A percentile compares a stretch with the other conserved stretches of the same genome.
Conservation (phyloP, 2,888 invertebrate genomes). For the Microctonus hyperodae region DNA sequence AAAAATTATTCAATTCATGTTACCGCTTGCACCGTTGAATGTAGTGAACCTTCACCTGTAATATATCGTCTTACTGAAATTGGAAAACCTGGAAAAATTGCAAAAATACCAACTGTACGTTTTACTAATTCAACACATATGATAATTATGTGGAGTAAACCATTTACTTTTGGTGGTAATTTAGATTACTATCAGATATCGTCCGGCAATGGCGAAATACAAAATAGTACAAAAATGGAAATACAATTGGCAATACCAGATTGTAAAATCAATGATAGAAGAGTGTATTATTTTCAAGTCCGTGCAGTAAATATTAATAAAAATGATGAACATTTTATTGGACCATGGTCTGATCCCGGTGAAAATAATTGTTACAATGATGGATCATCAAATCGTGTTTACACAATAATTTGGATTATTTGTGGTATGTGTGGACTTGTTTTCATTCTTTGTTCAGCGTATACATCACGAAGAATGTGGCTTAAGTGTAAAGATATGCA, state of each 20-base stretch:
- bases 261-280: conserved; percentile 56
- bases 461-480: conserved; percentile 65
- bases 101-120: conserved; percentile 57
- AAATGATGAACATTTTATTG: conserved; percentile 51
- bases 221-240: conserved; percentile 50
- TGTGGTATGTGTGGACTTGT: conserved; percentile 46
- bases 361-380: conserved; percentile 60
- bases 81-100: conserved; percentile 67
- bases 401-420: conserved; percentile 55
- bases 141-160: conserved; percentile 64
- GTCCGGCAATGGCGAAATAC: conserved; percentile 55
- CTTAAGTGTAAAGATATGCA: conserved; percentile 71
- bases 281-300: conserved; percentile 56
- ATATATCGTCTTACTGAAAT: conserved; percentile 69
- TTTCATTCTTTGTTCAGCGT: conserved; percentile 48
- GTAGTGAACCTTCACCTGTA: conserved; percentile 68
- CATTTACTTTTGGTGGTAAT: conserved; percentile 62
- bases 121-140: conserved; percentile 64
- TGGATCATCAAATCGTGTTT: conserved; percentile 53
- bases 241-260: conserved; percentile 57
- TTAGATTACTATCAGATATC: conserved; percentile 66
- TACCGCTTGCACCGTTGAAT: conserved; percentile 74
- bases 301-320: conserved; percentile 60
- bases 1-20: conserved; percentile 75
- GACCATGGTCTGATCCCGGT: conserved; percentile 62